phyloP scores from a whole-genome alignment of 2,888 invertebrate genomes.

The Apodemia duryi region DNA sequence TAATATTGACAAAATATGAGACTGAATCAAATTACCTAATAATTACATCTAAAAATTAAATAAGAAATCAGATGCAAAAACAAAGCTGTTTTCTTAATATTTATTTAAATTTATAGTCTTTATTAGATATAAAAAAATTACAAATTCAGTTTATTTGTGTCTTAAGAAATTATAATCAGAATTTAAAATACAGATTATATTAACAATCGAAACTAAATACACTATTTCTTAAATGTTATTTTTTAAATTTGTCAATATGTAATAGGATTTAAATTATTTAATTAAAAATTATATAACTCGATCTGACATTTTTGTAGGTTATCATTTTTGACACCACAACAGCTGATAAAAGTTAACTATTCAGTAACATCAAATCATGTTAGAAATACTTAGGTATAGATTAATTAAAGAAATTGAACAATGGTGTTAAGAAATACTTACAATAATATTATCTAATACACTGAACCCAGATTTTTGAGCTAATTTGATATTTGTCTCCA shows the following conservation, averaged over 20 bases:
- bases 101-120: too few species aligned
- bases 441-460: not conserved
- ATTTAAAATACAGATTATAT: too few species aligned
- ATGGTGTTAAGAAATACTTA: not conserved
- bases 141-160: too few species aligned
- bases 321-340: constrained; percentile 3
- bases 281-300: constrained; percentile 10
- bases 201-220: too few species aligned
- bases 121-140: too few species aligned
- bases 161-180: too few species aligned
- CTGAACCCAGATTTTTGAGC: not conserved
- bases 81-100: too few species aligned
- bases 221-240: not conserved
- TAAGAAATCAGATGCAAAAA: too few species aligned
- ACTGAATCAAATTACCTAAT: too few species aligned
- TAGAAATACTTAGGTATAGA: not conserved
- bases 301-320: not conserved
- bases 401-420: not conserved
- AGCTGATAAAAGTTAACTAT: not conserved
- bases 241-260: not conserved
- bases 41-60: too few species aligned
- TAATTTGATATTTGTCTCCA: not conserved
- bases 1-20: too few species aligned
- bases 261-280: not conserved
- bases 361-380: not conserved